phyloP scores from a whole-genome alignment of 2,888 invertebrate species.

The Pterostichus madidus region DNA sequence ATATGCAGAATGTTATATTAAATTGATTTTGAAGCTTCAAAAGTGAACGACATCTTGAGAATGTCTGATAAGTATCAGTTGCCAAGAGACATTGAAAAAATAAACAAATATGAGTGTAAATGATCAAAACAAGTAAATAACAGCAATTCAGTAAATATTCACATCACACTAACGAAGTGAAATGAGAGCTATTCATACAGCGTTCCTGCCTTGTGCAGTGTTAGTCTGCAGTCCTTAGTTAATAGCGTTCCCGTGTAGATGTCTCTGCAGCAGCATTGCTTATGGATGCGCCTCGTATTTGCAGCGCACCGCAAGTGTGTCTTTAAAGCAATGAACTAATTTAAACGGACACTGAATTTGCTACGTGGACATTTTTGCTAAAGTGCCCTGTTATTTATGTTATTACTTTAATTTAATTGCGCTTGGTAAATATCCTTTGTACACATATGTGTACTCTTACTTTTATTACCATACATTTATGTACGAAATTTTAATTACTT shows the following conservation, averaged over 20 bases:
- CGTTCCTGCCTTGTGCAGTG: conserved; percentile 5
- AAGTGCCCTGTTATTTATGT: conserved; percentile 36
- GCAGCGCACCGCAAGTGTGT: conserved; percentile 43
- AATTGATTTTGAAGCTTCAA: too few relatives aligned
- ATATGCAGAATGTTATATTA: too few relatives aligned
- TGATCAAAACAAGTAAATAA: conserved; percentile 35
- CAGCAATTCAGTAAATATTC: conserved; percentile 28
- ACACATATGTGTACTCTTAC: conserved; percentile 27
- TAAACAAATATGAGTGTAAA: conserved; percentile 32
- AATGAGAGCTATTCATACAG: conserved; percentile 16
- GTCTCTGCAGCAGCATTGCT: conserved; percentile 35
- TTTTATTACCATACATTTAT: conserved; percentile 18
- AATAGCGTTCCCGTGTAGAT: conserved; percentile 63
- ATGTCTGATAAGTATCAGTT: too few relatives aligned
- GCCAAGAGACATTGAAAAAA: not conserved
- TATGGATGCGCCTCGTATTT: conserved; percentile 52
- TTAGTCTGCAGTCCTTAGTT: conserved; percentile 20
- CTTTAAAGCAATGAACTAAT: conserved; percentile 62
- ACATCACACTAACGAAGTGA: conserved; percentile 27
- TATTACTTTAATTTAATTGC: conserved; percentile 41
- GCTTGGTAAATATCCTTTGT: conserved; percentile 28
- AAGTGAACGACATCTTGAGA: too few relatives aligned
- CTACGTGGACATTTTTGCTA: conserved; percentile 54
- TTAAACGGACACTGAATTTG: conserved; percentile 61
- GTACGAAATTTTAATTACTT: conserved; percentile 35